A percentile compares a stretch with the other conserved stretches of the same genome.
Evolutionary conservation across 2,888 invertebrate species (phyloP).

Genomic region (Hypsopygia costalis): DNA sequence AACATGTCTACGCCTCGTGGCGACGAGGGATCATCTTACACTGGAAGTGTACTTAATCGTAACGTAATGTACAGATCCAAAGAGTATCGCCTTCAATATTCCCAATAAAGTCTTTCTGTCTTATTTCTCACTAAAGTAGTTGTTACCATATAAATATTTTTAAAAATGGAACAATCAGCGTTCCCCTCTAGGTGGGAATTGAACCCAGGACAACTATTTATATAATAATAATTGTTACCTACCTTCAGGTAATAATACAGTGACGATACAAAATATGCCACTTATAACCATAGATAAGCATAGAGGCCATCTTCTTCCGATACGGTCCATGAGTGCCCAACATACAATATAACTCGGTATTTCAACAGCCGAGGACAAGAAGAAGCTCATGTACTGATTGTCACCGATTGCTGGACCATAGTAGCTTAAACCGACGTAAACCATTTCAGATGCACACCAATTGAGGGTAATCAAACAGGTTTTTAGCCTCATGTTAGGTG

Average conservation of each 20-base stretch:
- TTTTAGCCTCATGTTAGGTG: slow-evolving; percentile 94
- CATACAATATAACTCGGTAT: slow-evolving; percentile 93
- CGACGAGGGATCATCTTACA: too few species aligned
- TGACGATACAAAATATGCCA: slow-evolving; percentile 91
- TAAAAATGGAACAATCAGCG: too few species aligned
- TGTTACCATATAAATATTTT: too few species aligned
- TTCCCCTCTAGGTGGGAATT: too few species aligned
- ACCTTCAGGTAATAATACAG: slow-evolving; percentile 91
- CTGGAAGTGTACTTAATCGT: too few species aligned
- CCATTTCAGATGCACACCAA: slow-evolving; percentile 96
- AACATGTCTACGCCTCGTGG: too few species aligned
- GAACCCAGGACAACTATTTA: too few species aligned
- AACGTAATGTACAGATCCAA: too few species aligned
- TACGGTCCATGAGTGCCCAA: slow-evolving; percentile 93
- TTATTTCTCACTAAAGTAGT: too few species aligned
- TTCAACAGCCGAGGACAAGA: slow-evolving; percentile 92
- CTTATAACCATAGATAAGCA: slow-evolving; percentile 92
- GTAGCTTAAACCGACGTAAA: slow-evolving; percentile 94
- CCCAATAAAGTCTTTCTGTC: too few species aligned
- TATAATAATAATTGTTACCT: too few species aligned
- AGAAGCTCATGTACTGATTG: slow-evolving; percentile 93
- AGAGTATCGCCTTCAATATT: too few species aligned
- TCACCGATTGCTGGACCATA: slow-evolving; percentile 94
- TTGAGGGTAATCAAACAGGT: slow-evolving; percentile 92
- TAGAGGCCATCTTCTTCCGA: slow-evolving; percentile 93